phyloP scores from a whole-genome alignment of 2,113 vertebrate genomes.

The Cyanoramphus novaezelandiae region DNA sequence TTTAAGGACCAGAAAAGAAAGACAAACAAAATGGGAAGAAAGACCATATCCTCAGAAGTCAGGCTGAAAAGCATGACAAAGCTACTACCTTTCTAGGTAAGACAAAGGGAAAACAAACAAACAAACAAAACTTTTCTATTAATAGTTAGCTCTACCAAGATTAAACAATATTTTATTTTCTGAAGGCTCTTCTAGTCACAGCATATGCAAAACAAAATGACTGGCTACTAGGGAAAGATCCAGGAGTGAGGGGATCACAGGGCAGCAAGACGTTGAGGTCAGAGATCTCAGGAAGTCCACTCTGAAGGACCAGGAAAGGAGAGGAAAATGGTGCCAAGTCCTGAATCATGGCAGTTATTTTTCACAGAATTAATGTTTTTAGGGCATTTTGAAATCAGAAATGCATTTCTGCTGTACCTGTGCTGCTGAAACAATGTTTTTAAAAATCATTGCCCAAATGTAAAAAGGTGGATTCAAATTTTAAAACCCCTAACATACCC shows the following conservation, averaged over 20 bases:
- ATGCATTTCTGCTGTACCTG: background rate
- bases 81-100: background rate
- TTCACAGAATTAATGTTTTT: background rate
- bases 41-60: background rate
- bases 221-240: background rate
- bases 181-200: background rate
- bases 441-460: background rate
- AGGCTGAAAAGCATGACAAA: background rate
- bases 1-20: background rate
- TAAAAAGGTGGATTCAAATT: constrained; percentile 29
- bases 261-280: background rate
- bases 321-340: background rate
- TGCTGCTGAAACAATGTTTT: background rate
- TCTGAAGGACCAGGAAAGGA: background rate
- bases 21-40: background rate
- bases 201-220: background rate
- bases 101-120: background rate
- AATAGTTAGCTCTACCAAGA: background rate
- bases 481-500: background rate
- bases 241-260: background rate
- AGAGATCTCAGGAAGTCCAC: background rate
- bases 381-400: background rate
- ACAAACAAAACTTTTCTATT: background rate
- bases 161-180: background rate
- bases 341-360: background rate